Percentiles rank a stretch among this genome's conserved stretches.
Conservation (phyloP, 2,888 invertebrate species). For the Brachypterus glaber region DNA sequence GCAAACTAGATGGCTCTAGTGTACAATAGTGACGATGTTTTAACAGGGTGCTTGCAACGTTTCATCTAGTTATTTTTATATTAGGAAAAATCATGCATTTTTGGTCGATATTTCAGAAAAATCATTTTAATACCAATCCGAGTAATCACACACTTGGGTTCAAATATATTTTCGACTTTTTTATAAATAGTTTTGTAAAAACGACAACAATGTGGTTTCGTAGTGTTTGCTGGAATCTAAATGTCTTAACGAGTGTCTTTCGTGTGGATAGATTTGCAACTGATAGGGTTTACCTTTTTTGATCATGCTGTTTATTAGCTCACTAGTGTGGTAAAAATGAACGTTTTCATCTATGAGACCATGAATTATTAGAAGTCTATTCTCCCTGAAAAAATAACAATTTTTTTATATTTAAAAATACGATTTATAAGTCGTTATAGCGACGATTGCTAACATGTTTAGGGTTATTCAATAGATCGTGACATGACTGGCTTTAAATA, state of each 20-base stretch:
- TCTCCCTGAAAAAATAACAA: constrained; percentile 51
- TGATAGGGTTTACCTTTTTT: constrained; percentile 95
- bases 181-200: constrained; percentile 74
- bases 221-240: constrained; percentile 94
- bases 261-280: constrained; percentile 90
- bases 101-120: too few species aligned
- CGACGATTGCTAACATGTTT: too few species aligned
- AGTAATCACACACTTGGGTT: too few species aligned
- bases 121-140: too few species aligned
- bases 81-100: too few species aligned
- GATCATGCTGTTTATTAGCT: constrained; percentile 80
- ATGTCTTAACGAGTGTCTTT: constrained; percentile 89
- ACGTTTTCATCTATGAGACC: constrained; percentile 98
- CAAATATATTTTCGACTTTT: not conserved
- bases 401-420: constrained; percentile 2
- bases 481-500: too few species aligned
- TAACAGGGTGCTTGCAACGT: too few species aligned
- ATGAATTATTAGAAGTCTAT: constrained; percentile 88
- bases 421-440: too few species aligned
- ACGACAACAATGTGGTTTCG: constrained; percentile 87
- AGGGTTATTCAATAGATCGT: too few species aligned
- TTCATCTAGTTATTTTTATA: too few species aligned
- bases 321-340: constrained; percentile 93
- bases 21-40: too few species aligned
- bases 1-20: too few species aligned